Conservation (phyloP, 2,113 vertebrate genomes). For the Mormyrus iriodes region DNA sequence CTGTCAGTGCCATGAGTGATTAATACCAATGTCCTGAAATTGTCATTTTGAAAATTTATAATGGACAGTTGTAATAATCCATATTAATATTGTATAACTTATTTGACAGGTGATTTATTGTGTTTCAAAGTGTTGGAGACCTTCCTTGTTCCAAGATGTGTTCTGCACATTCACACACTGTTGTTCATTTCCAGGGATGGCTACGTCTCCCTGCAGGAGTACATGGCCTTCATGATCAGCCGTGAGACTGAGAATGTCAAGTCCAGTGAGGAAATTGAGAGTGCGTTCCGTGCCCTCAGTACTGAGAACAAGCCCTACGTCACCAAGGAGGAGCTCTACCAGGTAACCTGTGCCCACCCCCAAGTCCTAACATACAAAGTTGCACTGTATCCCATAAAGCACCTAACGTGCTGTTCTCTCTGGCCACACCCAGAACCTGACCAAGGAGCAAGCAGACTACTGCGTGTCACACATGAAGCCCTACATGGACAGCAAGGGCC, state of each 20-base stretch:
- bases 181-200: slow-evolving; percentile 72
- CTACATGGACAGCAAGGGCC: slow-evolving; percentile 89
- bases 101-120: background rate
- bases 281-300: slow-evolving; percentile 94
- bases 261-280: slow-evolving; percentile 96
- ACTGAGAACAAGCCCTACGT: slow-evolving; percentile 90
- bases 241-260: slow-evolving; percentile 96
- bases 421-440: slow-evolving; percentile 75
- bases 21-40: background rate
- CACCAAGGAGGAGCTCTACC: slow-evolving; percentile 97
- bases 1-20: background rate
- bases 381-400: background rate
- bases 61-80: background rate
- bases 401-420: background rate
- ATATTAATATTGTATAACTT: background rate
- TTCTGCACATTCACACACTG: background rate
- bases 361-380: background rate
- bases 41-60: background rate
- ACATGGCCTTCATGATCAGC: slow-evolving; percentile 99
- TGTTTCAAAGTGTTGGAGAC: background rate
- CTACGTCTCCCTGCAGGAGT: slow-evolving; percentile 94
- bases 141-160: no score
- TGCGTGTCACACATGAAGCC: slow-evolving; percentile 99
- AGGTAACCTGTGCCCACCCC: slow-evolving; percentile 56
- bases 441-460: slow-evolving; percentile 94